These are phyloP conservation scores for Chamaetylas fuelleborni DNA, from an alignment of 2,113 vertebrate species.

Conservation along the genomic window DNA sequence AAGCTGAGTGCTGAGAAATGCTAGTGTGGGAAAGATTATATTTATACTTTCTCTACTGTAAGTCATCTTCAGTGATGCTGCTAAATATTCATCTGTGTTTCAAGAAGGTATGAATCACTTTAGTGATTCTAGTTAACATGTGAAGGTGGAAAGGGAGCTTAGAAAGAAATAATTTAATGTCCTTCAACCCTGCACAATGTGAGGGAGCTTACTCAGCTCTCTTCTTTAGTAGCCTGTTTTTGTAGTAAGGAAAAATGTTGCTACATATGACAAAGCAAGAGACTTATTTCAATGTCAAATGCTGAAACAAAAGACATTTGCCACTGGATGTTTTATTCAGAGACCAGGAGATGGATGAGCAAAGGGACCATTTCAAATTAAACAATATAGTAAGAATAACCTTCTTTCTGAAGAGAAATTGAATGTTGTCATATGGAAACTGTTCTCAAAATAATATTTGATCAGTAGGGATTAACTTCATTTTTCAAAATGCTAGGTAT, in stretches of 20 bases:
- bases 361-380: neutral
- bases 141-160: neutral
- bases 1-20: neutral
- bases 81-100: slow-evolving; percentile 11
- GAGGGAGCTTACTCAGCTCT: neutral
- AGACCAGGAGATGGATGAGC: neutral
- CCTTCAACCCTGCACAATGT: neutral
- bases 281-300: slow-evolving; percentile 11
- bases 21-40: slow-evolving; percentile 11
- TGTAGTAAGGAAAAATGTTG: slow-evolving; percentile 8
- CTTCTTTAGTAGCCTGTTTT: neutral
- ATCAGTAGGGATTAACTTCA: neutral
- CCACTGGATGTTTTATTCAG: neutral
- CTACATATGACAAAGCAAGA: neutral
- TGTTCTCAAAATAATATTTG: neutral
- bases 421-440: neutral
- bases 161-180: neutral
- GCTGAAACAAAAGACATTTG: neutral
- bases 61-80: neutral
- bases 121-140: neutral
- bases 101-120: slow-evolving; percentile 7
- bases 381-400: neutral
- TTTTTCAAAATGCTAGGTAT: neutral
- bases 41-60: slow-evolving; percentile 22
- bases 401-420: neutral